phyloP scores from a whole-genome alignment of 1,140 invertebrate genomes.

The Thaumatotibia leucotreta region DNA sequence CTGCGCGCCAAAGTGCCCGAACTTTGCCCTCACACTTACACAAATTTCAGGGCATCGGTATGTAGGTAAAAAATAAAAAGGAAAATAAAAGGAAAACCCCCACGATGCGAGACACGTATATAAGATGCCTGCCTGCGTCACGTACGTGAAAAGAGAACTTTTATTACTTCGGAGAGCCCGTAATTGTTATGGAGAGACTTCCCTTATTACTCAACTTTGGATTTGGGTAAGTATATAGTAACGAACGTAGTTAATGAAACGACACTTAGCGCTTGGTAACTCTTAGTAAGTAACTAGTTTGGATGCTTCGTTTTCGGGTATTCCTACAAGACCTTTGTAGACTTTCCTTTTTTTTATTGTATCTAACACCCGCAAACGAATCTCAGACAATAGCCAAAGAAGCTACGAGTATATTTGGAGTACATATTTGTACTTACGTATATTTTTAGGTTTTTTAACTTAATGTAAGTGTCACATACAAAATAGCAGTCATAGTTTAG shows the following conservation, averaged over 20 bases:
- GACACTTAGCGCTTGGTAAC: constrained; percentile 8
- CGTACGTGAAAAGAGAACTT: constrained; percentile 64
- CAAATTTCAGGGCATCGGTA: constrained; percentile 12
- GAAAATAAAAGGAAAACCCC: constrained; percentile 33
- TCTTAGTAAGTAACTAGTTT: constrained; percentile 8
- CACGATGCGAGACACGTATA: constrained; percentile 56
- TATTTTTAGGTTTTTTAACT: too few species aligned
- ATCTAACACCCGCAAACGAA: too few species aligned
- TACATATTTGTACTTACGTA: too few species aligned
- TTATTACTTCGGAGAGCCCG: constrained; percentile 60
- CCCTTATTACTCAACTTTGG: constrained; percentile 61
- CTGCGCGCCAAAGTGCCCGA: not conserved
- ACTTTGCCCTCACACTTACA: not conserved
- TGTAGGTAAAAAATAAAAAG: constrained; percentile 44
- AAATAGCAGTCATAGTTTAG: too few species aligned
- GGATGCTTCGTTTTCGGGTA: not conserved
- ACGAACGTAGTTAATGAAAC: constrained; percentile 23
- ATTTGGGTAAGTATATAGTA: constrained; percentile 36
- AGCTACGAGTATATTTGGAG: too few species aligned
- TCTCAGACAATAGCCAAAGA: too few species aligned
- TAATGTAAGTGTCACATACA: too few species aligned
- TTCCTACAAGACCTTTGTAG: not conserved
- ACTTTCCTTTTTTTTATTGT: too few species aligned
- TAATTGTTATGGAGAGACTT: constrained; percentile 67
- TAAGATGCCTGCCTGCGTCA: constrained; percentile 53